Conservation (phyloP, 2,888 invertebrate genomes). For the Caenorhabditis sp. region DNA sequence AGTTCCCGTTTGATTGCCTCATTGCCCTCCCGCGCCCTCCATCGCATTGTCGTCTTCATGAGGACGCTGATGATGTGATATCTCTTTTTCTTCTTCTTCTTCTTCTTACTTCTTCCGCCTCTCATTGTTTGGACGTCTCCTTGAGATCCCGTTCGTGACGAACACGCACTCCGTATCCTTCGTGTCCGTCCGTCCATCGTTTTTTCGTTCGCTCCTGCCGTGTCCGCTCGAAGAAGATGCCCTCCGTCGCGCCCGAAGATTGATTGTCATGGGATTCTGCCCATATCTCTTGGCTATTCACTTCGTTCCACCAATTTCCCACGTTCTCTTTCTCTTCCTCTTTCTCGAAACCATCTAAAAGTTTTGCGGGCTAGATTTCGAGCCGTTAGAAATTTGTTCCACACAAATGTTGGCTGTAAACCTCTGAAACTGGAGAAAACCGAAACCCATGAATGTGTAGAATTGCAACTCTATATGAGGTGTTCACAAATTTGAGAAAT, state of each 20-base stretch:
- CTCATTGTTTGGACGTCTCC: conserved; percentile 30
- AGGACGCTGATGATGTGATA: conserved; percentile 27
- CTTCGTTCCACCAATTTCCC: background rate
- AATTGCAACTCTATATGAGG: too few relatives aligned
- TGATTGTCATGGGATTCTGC: conserved; percentile 23
- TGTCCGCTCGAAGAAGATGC: too few relatives aligned
- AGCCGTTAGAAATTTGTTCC: background rate
- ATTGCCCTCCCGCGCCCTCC: background rate
- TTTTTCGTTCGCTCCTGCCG: background rate
- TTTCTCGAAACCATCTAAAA: background rate
- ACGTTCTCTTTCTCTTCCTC: background rate
- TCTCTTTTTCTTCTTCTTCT: background rate
- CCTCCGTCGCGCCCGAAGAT: too few relatives aligned
- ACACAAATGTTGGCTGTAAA: too few relatives aligned
- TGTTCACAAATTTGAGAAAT: too few relatives aligned
- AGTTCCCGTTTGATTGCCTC: conserved; percentile 25
- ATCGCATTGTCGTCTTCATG: background rate
- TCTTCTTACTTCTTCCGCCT: conserved; percentile 8
- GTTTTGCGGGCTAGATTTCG: background rate
- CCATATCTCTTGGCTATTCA: conserved; percentile 2
- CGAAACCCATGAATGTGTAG: too few relatives aligned
- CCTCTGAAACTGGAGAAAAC: too few relatives aligned
- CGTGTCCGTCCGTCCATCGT: conserved; percentile 8
- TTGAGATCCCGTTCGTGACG: conserved; percentile 24
- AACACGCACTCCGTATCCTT: conserved; percentile 22